phyloP scores from a whole-genome alignment of 2,888 invertebrate genomes.

The Callyntrura sp. region DNA sequence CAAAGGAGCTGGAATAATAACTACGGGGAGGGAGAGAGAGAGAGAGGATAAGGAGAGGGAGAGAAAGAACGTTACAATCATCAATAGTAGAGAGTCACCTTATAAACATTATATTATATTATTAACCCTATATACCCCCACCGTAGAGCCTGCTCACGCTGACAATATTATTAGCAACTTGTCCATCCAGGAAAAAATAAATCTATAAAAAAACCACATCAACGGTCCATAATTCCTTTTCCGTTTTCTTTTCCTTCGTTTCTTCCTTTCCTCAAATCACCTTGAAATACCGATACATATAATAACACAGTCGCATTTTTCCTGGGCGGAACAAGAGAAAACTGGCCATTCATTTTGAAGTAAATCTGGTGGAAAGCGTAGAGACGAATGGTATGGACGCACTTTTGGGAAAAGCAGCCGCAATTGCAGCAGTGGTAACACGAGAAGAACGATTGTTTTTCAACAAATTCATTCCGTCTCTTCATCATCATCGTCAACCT shows the following conservation, averaged over 20 bases:
- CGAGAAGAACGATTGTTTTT: conserved; percentile 72
- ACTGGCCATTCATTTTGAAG: background rate
- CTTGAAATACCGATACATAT: background rate
- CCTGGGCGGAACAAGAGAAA: background rate
- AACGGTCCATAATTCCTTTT: background rate
- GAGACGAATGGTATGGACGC: conserved; percentile 59
- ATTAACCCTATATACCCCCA: background rate
- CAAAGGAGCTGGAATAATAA: too few species aligned
- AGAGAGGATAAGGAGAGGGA: background rate
- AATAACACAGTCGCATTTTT: background rate
- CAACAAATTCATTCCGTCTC: conserved; percentile 65
- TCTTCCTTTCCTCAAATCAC: background rate
- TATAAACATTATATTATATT: background rate
- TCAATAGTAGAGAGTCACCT: background rate
- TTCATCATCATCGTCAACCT: conserved; percentile 49
- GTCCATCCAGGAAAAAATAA: background rate
- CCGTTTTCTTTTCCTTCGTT: background rate
- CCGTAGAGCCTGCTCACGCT: background rate
- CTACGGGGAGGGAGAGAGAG: too few species aligned
- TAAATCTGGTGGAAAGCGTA: background rate
- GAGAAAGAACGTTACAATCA: conserved; percentile 41
- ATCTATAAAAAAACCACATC: conserved; percentile 22
- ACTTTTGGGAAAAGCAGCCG: conserved; percentile 67
- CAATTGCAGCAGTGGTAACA: conserved; percentile 67
- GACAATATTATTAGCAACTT: conserved; percentile 32